Evolutionary conservation across 2,113 vertebrate species (phyloP).

Genomic region (Apistogramma diplotaenia): DNA sequence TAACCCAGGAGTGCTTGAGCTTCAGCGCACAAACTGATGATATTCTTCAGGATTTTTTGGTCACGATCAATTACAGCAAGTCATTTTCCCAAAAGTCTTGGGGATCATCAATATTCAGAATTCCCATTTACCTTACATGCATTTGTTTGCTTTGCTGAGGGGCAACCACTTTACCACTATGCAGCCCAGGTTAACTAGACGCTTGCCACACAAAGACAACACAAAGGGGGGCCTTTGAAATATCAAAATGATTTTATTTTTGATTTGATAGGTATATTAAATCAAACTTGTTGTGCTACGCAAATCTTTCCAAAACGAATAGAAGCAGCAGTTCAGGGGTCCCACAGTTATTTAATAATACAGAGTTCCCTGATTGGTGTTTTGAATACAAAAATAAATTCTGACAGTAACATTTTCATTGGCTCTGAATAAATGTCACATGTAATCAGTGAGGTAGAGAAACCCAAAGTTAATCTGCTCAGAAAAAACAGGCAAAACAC

Average conservation of each 20-base stretch:
- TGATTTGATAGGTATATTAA: neutral
- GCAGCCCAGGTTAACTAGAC: neutral
- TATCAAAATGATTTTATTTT: neutral
- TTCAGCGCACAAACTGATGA: neutral
- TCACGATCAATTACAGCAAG: too few species aligned
- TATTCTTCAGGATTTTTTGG: neutral
- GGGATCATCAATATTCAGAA: too few species aligned
- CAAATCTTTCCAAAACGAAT: neutral
- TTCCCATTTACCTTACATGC: neutral
- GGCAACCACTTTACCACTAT: neutral
- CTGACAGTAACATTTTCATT: neutral
- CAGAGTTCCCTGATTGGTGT: neutral
- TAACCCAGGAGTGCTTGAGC: neutral
- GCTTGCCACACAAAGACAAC: neutral
- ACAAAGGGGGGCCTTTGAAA: neutral
- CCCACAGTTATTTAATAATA: neutral
- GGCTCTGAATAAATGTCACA: neutral
- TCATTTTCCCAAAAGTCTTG: too few species aligned
- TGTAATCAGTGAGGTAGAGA: constrained; percentile 34
- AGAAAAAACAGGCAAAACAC: neutral
- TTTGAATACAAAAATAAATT: neutral
- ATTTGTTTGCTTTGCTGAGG: too few species aligned
- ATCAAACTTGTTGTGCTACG: neutral
- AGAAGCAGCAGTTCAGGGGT: neutral
- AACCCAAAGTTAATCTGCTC: neutral